Evolutionary conservation across 2,797 vertebrate species (phyloP), one percentile per base, ranked within the genome.

Genomic region (Discoglossus pictus): DNA sequence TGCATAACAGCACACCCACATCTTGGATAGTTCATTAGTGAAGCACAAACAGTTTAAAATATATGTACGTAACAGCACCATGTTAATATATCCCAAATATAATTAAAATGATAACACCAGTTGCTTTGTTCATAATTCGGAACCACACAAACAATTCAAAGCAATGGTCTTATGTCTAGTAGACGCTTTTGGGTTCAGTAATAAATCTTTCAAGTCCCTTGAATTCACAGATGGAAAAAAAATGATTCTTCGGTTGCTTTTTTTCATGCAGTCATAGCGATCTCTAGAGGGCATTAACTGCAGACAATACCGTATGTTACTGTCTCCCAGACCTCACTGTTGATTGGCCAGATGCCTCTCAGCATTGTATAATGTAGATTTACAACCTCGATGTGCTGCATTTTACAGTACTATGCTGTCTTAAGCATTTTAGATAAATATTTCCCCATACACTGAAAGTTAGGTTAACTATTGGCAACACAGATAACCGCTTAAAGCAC

Each of bases 361-460:
- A 69, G 39, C 15, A 31, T 69, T 48, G 27, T 69, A 61, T 69
- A 61, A 69, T 69, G 65, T 61, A 61, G 66, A 69, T 69, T 61
- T 69, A 69, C 66, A 61, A 20, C 58, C 48, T 69, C 58, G 54
- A 46, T 61, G 56, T 69, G 34, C 58, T 61, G 50, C 58, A 46
- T 61, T 69, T 42, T 24, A 69, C 47, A 58, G 43, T 38, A 61
- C 66, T 54, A 40, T 54, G 50, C 65, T 68, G 65, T 68, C 65
- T 61, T 68, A 68, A 68, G 58, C 56, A 61, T 69, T 69, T 69
- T 69, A 69, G 58, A 61, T 69, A 61, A 61, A 69, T 69, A 69
- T 69, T 69, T 69, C 31, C 58, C 58, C 27, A 38, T 44, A 18
- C 66, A 39, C 48, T 27, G 16, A 13, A 35, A 61, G 47, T 69